Conservation (phyloP, 2,888 invertebrate species). For the Mayetiola destructor region DNA sequence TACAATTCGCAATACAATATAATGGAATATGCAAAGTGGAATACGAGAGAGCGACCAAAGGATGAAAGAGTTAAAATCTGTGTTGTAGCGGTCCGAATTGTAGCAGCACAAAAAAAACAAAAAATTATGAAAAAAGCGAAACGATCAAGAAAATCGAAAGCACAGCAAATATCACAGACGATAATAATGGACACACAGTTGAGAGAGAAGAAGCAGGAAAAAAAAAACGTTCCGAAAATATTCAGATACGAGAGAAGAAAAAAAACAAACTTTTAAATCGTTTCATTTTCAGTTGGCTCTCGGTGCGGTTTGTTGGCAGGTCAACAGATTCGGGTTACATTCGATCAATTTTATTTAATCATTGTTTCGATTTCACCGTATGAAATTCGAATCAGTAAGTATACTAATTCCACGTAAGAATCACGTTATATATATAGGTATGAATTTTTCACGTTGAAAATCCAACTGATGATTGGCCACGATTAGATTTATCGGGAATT, state of each 20-base stretch:
- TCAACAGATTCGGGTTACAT: neutral
- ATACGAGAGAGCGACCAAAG: too few relatives aligned
- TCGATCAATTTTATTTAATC: neutral
- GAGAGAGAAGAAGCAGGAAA: neutral
- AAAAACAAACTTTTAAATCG: neutral
- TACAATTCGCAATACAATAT: too few relatives aligned
- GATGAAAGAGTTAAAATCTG: too few relatives aligned
- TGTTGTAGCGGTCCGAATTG: too few relatives aligned
- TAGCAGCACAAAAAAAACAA: too few relatives aligned
- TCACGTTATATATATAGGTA: too few relatives aligned
- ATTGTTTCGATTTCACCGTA: neutral
- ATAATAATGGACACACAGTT: neutral
- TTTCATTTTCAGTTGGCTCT: neutral
- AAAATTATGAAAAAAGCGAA: too few relatives aligned
- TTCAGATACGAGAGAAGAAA: neutral
- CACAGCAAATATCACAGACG: neutral
- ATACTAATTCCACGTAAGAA: too few relatives aligned
- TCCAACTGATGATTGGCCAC: too few relatives aligned
- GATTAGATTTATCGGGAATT: too few relatives aligned
- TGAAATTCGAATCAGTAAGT: neutral
- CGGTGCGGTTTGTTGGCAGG: neutral
- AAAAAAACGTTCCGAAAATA: neutral
- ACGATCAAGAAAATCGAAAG: neutral
- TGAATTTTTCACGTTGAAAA: too few relatives aligned
- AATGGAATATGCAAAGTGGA: too few relatives aligned